A percentile compares a stretch with the other conserved stretches of the same genome.
Evolutionary conservation across 2,888 invertebrate species (phyloP).

Genomic region (Alcis repandata): DNA sequence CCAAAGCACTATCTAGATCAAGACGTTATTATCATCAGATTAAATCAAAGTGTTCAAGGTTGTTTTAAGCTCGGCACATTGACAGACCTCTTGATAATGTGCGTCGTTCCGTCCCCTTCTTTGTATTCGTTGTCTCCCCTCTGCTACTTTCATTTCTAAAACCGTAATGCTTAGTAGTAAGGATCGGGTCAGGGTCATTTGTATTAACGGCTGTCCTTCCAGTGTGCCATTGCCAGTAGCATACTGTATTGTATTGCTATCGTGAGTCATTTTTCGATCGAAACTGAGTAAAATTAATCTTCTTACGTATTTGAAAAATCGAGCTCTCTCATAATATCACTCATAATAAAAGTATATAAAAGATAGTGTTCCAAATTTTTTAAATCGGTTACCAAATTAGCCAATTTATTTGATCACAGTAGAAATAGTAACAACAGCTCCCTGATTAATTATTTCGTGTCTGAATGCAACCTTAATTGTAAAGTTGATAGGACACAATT

Average conservation of each 20-base stretch:
- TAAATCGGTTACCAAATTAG: too few relatives aligned
- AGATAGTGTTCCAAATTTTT: too few relatives aligned
- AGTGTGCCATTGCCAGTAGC: too few relatives aligned
- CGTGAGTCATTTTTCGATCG: background rate
- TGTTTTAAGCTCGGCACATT: conserved; percentile 11
- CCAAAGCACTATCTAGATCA: background rate
- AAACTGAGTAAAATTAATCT: too few relatives aligned
- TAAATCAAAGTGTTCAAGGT: background rate
- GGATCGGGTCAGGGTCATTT: conserved; percentile 7
- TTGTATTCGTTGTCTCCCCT: conserved; percentile 16
- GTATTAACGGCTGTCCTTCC: background rate
- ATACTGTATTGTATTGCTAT: background rate
- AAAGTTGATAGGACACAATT: background rate
- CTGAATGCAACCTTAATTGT: background rate
- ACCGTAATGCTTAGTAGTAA: conserved; percentile 1
- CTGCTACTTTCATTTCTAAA: conserved; percentile 16
- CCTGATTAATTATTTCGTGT: background rate
- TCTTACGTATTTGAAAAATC: too few relatives aligned
- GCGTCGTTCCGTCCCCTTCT: conserved; percentile 16
- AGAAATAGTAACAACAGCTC: background rate
- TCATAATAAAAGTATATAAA: too few relatives aligned
- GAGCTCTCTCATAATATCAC: too few relatives aligned
- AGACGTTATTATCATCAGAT: background rate
- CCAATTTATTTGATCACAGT: too few relatives aligned
- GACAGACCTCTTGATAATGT: conserved; percentile 13